Evolutionary conservation across 2,797 vertebrate genomes (phyloP), one percentile per base, ranked within the genome.

Genomic region (Zonotrichia albicollis): DNA sequence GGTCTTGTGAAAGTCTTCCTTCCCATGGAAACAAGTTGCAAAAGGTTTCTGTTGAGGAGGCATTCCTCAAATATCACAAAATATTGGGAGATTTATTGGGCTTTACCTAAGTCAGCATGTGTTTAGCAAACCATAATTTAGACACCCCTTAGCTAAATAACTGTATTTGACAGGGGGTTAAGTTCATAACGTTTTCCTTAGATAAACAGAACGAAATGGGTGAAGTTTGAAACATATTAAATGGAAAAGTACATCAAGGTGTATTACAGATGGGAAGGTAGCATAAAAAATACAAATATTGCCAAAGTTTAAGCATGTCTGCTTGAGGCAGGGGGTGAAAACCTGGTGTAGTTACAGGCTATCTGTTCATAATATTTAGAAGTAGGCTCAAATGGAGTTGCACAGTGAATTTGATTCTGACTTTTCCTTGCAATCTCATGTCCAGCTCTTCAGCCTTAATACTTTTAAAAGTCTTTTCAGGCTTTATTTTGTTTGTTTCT

Each of bases 401-500:
- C 42, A 50, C 20, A 12, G 20, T 40, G 48, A 90, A 42, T 25
- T 10, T 1, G 4, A 50, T 81, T 92, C 53, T 66, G 67, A 18
- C 20, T 75, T 90, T 68, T 73, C 30, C 19, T 84, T 85, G 29
- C 68, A 67, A 38, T 27, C 6, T 66, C 16, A 30, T 40, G 10
- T 7, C 34, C 29, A 77, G 0, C 14, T 81, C 20, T 75, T 67
- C 32, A 68, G 36, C 16, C 9, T 53, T 42, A 43, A 50, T 61
- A 61, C 8, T 83, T 77, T 6, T 3, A 20, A n/a, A 87, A 66
- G 27, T 40, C 6, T 19, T 77, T 43, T 21, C 3, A 1, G 48
- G 19, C 27, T 80, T 93, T 76, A n/a, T 78, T 89, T 82, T 66
- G 13, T 68, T 78, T 84, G 11, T 26, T 84, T 68, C 26, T 79